Conservation (phyloP, 2,113 vertebrate genomes). For the Eretmochelys imbricata region DNA sequence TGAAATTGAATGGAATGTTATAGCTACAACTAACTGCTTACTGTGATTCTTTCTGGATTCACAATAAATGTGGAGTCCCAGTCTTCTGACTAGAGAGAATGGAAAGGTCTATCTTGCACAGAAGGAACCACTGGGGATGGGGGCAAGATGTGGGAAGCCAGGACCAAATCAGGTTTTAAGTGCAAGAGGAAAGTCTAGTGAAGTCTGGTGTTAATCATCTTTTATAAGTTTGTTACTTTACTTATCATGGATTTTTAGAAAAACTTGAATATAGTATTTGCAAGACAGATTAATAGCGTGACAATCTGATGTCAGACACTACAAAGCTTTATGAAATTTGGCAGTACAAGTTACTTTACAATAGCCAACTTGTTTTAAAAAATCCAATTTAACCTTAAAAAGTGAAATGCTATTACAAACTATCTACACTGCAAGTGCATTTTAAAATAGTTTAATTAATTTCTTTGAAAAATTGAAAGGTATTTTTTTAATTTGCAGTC, state of each 20-base stretch:
- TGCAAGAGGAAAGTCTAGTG: neutral
- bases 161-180: neutral
- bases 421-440: neutral
- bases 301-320: neutral
- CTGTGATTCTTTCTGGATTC: no score
- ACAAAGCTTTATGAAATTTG: neutral
- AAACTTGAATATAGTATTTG: neutral
- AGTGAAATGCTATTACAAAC: accelerated
- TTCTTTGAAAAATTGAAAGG: neutral
- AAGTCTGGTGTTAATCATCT: neutral
- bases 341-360: neutral
- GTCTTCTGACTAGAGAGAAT: neutral
- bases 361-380: neutral
- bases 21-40: no score
- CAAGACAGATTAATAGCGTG: neutral
- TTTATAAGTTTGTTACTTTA: neutral
- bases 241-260: neutral
- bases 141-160: neutral
- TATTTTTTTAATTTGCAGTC: neutral
- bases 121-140: neutral
- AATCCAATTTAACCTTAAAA: neutral
- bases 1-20: no score
- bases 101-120: neutral
- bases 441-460: neutral
- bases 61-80: neutral